Base-by-base conservation (phyloP, 2,888 invertebrate species). In the Meliscaeva auricollis region DNA sequence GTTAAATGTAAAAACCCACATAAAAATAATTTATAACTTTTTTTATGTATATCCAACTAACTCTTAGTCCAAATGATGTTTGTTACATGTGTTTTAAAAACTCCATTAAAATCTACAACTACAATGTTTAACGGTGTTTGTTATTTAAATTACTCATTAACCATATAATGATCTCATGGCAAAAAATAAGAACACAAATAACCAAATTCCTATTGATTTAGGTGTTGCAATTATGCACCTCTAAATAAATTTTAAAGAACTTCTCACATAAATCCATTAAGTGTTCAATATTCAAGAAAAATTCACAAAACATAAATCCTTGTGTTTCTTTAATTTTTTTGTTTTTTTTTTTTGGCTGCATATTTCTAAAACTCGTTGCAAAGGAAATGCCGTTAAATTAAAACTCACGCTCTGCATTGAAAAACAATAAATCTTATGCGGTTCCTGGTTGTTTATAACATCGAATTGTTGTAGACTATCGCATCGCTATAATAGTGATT, bases 391-490 rank as follows among this genome's bases (percentile, higher is more conserved):
- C 44, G 44, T 62, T 62, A 46, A 62, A 46, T 46, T 62, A n/a
- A 38, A 62, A 17, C 44, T 44, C 17, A 26, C 3, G 7, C 15
- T 26, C n/a, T n/a, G n/a, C n/a, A n/a, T n/a, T n/a, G n/a, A n/a
- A n/a, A n/a, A n/a, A n/a, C 15, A 44, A 46, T 62, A 62, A 62
- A 62, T 62, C 62, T 62, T 15, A 46, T 62, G 62, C 44, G 62
- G 62, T 62, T 62, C 15, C 11, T 62, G 15, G 44, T 62, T 62
- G 30, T 62, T 46, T 62, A 26, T 44, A 30, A 26, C 7, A 17
- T 26, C 8, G 15, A 44, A 30, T 4, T 9, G n/a, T 4, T 26
- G 3, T 22, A 62, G 9, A 1, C 26, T 2, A 54, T 32, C 8
- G 11, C 41, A 11, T 35, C 35, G n/a, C 9, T n/a, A 1, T 1